Percentiles rank a stretch among this genome's conserved stretches.
Conservation (phyloP, 2,797 vertebrate genomes). For the Manis crassicaudata region DNA sequence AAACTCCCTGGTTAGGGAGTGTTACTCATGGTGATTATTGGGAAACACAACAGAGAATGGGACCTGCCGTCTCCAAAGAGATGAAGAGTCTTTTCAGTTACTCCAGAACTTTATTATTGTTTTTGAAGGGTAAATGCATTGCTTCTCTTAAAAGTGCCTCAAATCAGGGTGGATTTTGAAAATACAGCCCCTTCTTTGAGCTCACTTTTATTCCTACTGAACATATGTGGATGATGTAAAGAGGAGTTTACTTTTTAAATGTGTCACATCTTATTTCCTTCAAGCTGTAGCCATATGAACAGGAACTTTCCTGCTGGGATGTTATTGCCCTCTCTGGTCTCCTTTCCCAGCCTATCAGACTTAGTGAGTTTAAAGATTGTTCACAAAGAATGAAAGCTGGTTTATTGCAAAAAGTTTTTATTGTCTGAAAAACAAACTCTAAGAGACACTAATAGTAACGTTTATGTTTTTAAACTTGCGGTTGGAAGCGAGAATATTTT, state of each 20-base stretch:
- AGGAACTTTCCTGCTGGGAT: not conserved
- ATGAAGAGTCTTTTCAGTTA: not conserved
- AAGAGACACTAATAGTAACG: not conserved
- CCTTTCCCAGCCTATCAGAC: not conserved
- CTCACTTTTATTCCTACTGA: conserved; percentile 3
- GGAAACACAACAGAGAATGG: not conserved
- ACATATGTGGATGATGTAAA: conserved; percentile 20
- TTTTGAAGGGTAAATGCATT: conserved; percentile 29
- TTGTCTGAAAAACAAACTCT: conserved; percentile 40
- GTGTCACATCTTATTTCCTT: not conserved
- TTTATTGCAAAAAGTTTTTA: conserved; percentile 10
- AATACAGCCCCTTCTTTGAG: conserved; percentile 25
- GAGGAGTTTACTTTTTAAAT: conserved; percentile 45
- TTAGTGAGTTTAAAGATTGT: not conserved
- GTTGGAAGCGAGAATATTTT: conserved; percentile 45
- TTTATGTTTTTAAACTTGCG: conserved; percentile 54
- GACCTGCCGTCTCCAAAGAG: not conserved
- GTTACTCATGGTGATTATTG: not conserved
- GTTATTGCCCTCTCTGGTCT: conserved; percentile 7
- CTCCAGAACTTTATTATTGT: conserved; percentile 29
- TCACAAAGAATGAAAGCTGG: not conserved
- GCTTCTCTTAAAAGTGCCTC: conserved; percentile 39
- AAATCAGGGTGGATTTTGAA: conserved; percentile 34
- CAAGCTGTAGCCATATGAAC: conserved; percentile 16
- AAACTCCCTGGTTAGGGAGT: not conserved